Percentiles rank a stretch among this genome's conserved stretches.
Evolutionary conservation across 2,113 vertebrate genomes (phyloP).

Genomic region (Morone saxatilis): DNA sequence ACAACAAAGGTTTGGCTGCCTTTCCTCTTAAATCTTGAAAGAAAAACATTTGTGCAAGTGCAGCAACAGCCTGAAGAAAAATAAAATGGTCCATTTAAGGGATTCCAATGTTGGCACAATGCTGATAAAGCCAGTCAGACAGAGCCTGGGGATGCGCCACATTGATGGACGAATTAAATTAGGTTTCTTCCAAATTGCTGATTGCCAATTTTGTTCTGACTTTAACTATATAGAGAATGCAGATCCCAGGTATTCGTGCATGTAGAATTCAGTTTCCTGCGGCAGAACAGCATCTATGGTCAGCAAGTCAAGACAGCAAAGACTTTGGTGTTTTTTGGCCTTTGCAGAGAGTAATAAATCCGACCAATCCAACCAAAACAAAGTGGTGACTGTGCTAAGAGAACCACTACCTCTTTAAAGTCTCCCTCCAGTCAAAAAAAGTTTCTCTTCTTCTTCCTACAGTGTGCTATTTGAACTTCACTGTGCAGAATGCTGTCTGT

Average conservation of each 20-base stretch:
- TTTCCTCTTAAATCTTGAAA: neutral
- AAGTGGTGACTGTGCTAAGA: neutral
- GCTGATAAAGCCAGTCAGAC: neutral
- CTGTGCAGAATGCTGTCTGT: no score
- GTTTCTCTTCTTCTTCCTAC: neutral
- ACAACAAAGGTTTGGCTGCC: neutral
- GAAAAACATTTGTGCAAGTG: neutral
- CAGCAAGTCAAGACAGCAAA: neutral
- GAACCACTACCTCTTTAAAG: no score
- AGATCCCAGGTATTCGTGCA: neutral
- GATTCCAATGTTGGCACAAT: neutral
- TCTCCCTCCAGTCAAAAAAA: no score
- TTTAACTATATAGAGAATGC: no score
- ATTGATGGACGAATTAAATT: slow-evolving; percentile 17
- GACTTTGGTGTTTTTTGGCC: neutral
- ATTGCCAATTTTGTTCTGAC: no score
- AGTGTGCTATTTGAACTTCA: no score
- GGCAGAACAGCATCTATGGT: neutral
- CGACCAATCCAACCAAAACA: neutral
- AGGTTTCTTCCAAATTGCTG: neutral
- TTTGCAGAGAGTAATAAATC: neutral
- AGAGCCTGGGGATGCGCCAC: neutral
- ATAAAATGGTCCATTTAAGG: neutral
- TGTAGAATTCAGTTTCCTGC: neutral
- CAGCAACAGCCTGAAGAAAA: neutral